Conservation (phyloP, 2,113 vertebrate species). For the Epinephelus moara region DNA sequence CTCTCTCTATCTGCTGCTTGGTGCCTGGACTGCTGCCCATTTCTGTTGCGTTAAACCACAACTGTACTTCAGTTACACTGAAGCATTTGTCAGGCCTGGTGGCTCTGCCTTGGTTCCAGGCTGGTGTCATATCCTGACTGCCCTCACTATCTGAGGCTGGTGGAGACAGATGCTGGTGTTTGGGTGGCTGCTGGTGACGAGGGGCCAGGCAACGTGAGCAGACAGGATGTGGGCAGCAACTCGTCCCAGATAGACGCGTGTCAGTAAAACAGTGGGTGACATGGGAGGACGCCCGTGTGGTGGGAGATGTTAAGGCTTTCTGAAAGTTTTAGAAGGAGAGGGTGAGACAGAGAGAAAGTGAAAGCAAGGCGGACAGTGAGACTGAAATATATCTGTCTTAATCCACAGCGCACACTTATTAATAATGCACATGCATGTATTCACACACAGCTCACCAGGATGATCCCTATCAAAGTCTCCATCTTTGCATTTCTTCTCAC, state of each 20-base stretch:
- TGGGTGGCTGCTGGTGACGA: constrained; percentile 62
- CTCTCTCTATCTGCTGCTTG: constrained; percentile 4
- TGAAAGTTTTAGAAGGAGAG: constrained; percentile 73
- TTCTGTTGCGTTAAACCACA: constrained; percentile 32
- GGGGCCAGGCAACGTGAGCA: constrained; percentile 60
- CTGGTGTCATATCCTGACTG: constrained; percentile 66
- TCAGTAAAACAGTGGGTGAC: constrained; percentile 75
- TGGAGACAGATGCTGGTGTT: constrained; percentile 68
- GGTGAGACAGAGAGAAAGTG: constrained; percentile 16
- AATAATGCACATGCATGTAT: not conserved
- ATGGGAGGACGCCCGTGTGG: constrained; percentile 63
- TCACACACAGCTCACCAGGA: not conserved
- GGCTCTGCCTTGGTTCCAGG: constrained; percentile 26
- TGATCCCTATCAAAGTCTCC: constrained; percentile 6
- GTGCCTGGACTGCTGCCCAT: constrained; percentile 2
- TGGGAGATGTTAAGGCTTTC: constrained; percentile 74
- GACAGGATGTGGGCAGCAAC: constrained; percentile 78
- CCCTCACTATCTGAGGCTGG: constrained; percentile 51
- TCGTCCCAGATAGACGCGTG: constrained; percentile 74
- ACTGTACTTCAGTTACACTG: not conserved
- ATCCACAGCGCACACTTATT: not conserved
- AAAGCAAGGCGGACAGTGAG: constrained; percentile 20
- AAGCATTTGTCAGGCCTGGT: constrained; percentile 4
- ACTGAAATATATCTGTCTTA: constrained; percentile 28
- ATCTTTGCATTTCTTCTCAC: constrained; percentile 5